Evolutionary conservation across 1,140 invertebrate species (phyloP), one percentile per base, ranked within the genome.

Genomic region (Hyles vespertilio): DNA sequence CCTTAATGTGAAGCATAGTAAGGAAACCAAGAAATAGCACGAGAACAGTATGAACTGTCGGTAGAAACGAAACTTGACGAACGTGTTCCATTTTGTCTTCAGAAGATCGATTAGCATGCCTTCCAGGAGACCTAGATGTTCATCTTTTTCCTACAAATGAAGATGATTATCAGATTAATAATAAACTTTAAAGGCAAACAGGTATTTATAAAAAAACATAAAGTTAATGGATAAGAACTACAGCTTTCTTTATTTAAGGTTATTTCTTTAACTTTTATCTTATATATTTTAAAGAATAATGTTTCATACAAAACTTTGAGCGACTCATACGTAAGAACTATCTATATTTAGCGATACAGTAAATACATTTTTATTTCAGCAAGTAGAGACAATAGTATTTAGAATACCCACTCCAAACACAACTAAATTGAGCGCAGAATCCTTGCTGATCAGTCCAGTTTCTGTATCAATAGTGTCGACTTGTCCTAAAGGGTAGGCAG

Each of bases 81-180:
- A 99, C 0, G 97, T 96, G 70, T 98, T 97, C 98, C 98, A 99
- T 90, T 99, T 99, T 0, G 97, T 97, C 79, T 98, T 95, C 6
- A 99, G 84, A 6, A 99, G 91, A 84, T 99, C 97, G 4, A 98
- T 95, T 22, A 99, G 89, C 55, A 98, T 93, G 1, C 98, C 98
- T 81, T 99, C 98, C 91, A 99, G 93, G 62, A 99, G 91, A 75
- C 98, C 97, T 66, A 99, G 90, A 91, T 99, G 98, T 81, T 97
- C 96, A 65, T 96, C 93, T 90, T 96, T 96, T 66, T 98, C 96
- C 97, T 98, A 63, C 5, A 69, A 79, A 61, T n/a, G n/a, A 50
- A 22, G 3, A 3, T 48, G 5, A 40, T 40, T 40, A 40, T 22
- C 1, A 22, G 2, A 22, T 22, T 22, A 22, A 22, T 22, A 22